Percentiles rank a stretch among this genome's conserved stretches.
Evolutionary conservation across 2,888 invertebrate genomes (phyloP).

Genomic region (Agonopterix subpropinquella): DNA sequence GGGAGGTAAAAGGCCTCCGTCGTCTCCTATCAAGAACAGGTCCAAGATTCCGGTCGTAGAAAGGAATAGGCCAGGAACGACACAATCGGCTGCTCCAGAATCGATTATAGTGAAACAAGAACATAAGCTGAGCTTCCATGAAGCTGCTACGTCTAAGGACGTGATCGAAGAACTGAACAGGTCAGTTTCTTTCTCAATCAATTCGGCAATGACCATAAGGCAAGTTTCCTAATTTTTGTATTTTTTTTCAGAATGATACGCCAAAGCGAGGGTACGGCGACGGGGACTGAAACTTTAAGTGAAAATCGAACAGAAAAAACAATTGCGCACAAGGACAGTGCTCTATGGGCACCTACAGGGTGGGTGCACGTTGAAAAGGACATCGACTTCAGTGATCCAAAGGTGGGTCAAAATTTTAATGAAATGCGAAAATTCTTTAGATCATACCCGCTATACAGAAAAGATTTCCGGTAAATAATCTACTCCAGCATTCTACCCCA

Average conservation of each 20-base stretch:
- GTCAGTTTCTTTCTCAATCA: conserved; percentile 25
- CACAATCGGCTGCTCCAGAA: conserved; percentile 36
- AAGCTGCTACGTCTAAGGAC: conserved; percentile 84
- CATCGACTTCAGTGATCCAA: conserved; percentile 86
- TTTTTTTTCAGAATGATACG: conserved; percentile 57
- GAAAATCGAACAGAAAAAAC: conserved; percentile 27
- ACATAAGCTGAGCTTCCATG: conserved; percentile 81
- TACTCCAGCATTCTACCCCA: too few relatives aligned
- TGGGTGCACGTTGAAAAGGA: conserved; percentile 88
- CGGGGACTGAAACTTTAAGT: conserved; percentile 25
- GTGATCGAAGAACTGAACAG: conserved; percentile 84
- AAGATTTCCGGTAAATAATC: too few relatives aligned
- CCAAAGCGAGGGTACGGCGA: conserved; percentile 48
- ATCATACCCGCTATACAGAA: background rate
- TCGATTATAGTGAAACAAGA: conserved; percentile 70
- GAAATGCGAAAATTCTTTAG: background rate
- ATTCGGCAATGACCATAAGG: background rate
- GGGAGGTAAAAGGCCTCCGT: conserved; percentile 66
- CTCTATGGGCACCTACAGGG: conserved; percentile 82
- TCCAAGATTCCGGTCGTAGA: conserved; percentile 66
- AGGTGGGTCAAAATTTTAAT: conserved; percentile 60
- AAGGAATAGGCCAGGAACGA: conserved; percentile 26
- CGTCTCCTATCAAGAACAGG: conserved; percentile 51
- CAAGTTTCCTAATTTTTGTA: background rate
- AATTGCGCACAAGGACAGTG: conserved; percentile 71